Conservation (phyloP, 2,797 vertebrate genomes). For the Tachyglossus aculeatus region DNA sequence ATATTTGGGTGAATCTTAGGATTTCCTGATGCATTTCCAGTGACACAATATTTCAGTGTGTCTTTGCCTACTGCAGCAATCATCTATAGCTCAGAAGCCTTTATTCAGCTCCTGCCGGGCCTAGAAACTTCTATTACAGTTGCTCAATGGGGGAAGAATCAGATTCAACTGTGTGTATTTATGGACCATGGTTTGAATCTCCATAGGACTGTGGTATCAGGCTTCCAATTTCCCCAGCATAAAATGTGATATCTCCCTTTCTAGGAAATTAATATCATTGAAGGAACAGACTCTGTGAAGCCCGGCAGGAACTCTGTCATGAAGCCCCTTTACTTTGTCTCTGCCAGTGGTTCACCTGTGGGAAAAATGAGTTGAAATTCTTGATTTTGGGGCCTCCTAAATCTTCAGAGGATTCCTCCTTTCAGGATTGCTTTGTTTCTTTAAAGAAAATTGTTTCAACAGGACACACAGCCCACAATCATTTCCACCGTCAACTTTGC, state of each 20-base stretch:
- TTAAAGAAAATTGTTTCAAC: not conserved
- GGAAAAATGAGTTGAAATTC: not conserved
- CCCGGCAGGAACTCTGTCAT: not conserved
- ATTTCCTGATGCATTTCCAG: slow-evolving; percentile 4
- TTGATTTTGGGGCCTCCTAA: slow-evolving; percentile 2
- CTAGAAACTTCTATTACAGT: slow-evolving; percentile 27
- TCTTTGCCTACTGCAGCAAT: not conserved
- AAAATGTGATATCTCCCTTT: not conserved
- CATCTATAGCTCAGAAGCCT: not conserved
- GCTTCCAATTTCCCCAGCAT: slow-evolving; percentile 8
- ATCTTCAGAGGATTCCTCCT: not conserved
- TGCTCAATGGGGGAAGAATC: slow-evolving; percentile 23
- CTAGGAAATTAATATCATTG: slow-evolving; percentile 20
- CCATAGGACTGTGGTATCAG: slow-evolving; percentile 14
- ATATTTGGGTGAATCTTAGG: slow-evolving; percentile 14
- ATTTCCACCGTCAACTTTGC: slow-evolving; percentile 4
- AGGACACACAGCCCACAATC: not conserved
- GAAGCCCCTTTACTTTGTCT: not conserved
- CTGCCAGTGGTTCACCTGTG: not conserved
- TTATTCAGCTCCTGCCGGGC: slow-evolving; percentile 19
- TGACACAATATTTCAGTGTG: not conserved
- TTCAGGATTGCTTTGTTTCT: not conserved
- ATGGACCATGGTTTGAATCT: slow-evolving; percentile 24
- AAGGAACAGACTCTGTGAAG: not conserved
- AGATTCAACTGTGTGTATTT: slow-evolving; percentile 32